Percentiles rank a stretch among this genome's conserved stretches.
These are phyloP conservation scores for Hyles vespertilio DNA, from an alignment of 1,140 invertebrate genomes.

Conservation along the genomic window DNA sequence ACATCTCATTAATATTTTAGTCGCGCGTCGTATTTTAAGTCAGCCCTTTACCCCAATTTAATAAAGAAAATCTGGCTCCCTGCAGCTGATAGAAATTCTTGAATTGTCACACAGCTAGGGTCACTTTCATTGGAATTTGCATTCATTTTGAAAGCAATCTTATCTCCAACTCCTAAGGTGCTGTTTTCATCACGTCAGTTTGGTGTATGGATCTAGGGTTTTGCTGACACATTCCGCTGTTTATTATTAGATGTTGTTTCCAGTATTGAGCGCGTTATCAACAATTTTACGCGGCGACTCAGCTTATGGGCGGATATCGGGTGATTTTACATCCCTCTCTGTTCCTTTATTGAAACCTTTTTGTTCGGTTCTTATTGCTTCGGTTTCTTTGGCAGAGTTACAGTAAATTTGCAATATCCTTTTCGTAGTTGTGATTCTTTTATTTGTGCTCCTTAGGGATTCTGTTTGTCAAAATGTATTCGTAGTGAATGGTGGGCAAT, in stretches of 20 bases:
- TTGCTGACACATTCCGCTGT: conserved; percentile 33
- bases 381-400: conserved; percentile 10
- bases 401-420: conserved; percentile 24
- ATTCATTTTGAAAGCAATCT: conserved; percentile 15
- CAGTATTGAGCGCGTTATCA: conserved; percentile 40
- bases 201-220: conserved; percentile 17
- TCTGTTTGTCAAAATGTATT: background rate
- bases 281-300: conserved; percentile 35
- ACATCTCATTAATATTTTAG: conserved; percentile 15
- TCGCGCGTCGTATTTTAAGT: conserved; percentile 1
- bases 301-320: conserved; percentile 27
- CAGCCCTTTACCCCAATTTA: conserved; percentile 18
- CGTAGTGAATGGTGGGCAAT: too few species aligned
- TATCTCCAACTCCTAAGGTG: conserved; percentile 8
- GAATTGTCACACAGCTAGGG: conserved; percentile 24
- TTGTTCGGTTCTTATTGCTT: conserved; percentile 29
- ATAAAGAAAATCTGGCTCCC: conserved; percentile 22
- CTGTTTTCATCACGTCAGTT: conserved; percentile 2
- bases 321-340: conserved; percentile 37
- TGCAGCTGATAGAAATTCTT: conserved; percentile 25
- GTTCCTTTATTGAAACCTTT: conserved; percentile 44
- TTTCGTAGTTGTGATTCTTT: conserved; percentile 20
- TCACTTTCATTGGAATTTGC: conserved; percentile 17
- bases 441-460: background rate
- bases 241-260: conserved; percentile 34